phyloP scores from a whole-genome alignment of 2,797 vertebrate species.

The Nasua narica region DNA sequence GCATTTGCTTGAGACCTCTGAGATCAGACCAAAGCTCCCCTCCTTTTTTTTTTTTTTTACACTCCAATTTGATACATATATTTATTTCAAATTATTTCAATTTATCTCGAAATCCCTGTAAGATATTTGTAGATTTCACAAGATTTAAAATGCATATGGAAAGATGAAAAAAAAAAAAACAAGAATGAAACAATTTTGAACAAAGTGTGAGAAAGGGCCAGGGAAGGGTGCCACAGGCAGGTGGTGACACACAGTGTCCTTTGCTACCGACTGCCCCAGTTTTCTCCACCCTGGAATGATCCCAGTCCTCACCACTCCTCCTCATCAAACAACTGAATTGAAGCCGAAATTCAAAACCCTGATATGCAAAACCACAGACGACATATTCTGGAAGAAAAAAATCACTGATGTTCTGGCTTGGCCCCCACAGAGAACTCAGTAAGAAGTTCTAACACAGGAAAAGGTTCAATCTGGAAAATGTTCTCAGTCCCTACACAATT shows the following conservation, averaged over 20 bases:
- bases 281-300: neutral
- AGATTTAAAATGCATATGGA: neutral
- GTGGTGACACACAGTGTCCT: neutral
- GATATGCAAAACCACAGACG: neutral
- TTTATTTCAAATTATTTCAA: neutral
- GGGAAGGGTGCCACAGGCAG: rapidly evolving
- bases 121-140: neutral
- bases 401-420: too few relatives aligned
- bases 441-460: neutral
- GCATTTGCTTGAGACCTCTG: neutral
- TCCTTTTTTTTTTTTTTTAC: neutral
- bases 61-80: neutral
- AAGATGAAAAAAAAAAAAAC: neutral
- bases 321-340: neutral
- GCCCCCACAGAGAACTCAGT: neutral
- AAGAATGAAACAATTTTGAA: neutral
- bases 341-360: neutral
- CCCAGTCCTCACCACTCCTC: neutral
- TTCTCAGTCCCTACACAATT: neutral
- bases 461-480: neutral
- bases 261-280: rapidly evolving
- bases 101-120: neutral
- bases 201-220: neutral
- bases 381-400: neutral
- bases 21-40: neutral